Evolutionary conservation across 1,140 invertebrate genomes (phyloP).

Genomic region (Drosophila fuyamai): DNA sequence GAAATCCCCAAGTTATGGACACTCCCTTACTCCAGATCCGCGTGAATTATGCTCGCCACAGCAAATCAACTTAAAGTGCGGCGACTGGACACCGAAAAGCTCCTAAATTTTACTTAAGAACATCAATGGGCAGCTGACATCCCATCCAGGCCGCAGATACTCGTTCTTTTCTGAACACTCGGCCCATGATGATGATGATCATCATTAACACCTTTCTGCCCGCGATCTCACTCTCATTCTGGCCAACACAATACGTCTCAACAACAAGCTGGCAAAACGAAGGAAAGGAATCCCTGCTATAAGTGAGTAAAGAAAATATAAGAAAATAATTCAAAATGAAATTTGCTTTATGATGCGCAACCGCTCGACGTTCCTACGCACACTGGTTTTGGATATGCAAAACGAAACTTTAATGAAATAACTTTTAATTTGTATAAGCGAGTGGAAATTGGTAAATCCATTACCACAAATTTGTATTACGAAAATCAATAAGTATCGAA

Average conservation of each 20-base stretch:
- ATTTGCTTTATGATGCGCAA: constrained; percentile 84
- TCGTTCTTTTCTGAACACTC: constrained; percentile 5
- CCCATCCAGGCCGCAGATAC: constrained; percentile 8
- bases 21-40: constrained; percentile 10
- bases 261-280: constrained; percentile 43
- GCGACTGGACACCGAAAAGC: constrained; percentile 70
- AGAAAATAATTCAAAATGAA: constrained; percentile 84
- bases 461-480: too few species aligned
- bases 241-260: constrained; percentile 68
- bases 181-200: constrained; percentile 70
- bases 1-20: constrained; percentile 84
- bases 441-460: too few species aligned
- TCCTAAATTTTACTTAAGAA: constrained; percentile 84
- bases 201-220: constrained; percentile 83
- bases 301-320: constrained; percentile 65
- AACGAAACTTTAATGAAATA: background rate
- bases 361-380: constrained; percentile 71
- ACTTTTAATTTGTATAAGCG: background rate
- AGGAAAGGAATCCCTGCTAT: constrained; percentile 20
- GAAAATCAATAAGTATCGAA: too few species aligned
- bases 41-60: constrained; percentile 83
- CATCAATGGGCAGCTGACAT: constrained; percentile 73
- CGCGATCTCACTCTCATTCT: constrained; percentile 54
- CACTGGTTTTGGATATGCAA: constrained; percentile 30
- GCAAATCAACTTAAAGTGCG: constrained; percentile 83